phyloP scores from a whole-genome alignment of 2,888 invertebrate species.

The Cryptus armator region DNA sequence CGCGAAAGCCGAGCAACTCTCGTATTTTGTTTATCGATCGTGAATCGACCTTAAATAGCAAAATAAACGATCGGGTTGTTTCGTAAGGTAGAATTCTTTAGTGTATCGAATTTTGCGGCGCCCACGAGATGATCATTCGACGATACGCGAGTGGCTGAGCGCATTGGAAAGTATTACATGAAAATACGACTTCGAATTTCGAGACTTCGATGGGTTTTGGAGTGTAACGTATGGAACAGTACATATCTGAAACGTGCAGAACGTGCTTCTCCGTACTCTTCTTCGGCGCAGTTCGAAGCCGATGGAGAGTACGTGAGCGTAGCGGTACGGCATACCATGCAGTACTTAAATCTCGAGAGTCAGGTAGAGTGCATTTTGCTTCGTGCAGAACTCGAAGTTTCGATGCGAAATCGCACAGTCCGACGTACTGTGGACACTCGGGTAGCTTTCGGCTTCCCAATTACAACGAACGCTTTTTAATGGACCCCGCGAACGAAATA shows the following conservation, averaged over 20 bases:
- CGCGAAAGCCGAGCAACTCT: constrained; percentile 4
- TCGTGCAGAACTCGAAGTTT: constrained; percentile 39
- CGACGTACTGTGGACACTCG: constrained; percentile 65
- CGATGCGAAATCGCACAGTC: constrained; percentile 70
- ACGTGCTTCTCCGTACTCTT: constrained; percentile 60
- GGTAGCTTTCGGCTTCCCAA: constrained; percentile 66
- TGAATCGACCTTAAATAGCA: constrained; percentile 5
- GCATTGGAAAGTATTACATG: constrained; percentile 33
- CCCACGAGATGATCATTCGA: constrained; percentile 27
- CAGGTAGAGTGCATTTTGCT: constrained; percentile 63
- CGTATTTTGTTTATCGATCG: constrained; percentile 25
- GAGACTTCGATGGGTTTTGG: constrained; percentile 23
- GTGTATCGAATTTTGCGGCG: constrained; percentile 19
- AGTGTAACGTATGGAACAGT: constrained; percentile 29
- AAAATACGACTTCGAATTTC: constrained; percentile 47
- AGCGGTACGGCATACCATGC: constrained; percentile 72
- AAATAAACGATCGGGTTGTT: constrained; percentile 21
- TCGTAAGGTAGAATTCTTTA: constrained; percentile 40
- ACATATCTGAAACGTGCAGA: constrained; percentile 67
- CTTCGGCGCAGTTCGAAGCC: constrained; percentile 3
- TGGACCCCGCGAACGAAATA: constrained; percentile 77
- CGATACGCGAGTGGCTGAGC: constrained; percentile 4
- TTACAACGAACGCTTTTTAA: constrained; percentile 79
- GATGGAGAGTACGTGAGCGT: constrained; percentile 76
- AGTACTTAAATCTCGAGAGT: constrained; percentile 79